Evolutionary conservation across 2,888 invertebrate genomes (phyloP).

Genomic region (Netelia inedita): DNA sequence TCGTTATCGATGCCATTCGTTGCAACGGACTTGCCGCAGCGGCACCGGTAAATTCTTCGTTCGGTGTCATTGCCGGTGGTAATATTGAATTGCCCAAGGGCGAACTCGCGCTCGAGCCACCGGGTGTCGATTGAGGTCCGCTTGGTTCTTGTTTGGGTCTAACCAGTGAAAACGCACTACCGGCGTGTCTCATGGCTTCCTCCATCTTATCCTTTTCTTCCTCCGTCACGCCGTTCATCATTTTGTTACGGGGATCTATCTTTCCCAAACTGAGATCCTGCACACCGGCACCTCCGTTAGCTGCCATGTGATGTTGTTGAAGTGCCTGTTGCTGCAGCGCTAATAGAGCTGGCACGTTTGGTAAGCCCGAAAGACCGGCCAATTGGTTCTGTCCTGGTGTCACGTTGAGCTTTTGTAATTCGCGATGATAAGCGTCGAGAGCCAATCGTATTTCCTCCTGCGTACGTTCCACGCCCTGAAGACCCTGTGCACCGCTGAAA

Average conservation of each 20-base stretch:
- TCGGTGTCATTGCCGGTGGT: constrained; percentile 93
- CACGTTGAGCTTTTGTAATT: constrained; percentile 94
- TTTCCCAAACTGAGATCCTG: constrained; percentile 96
- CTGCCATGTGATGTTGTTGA: constrained; percentile 85
- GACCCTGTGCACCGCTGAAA: constrained; percentile 89
- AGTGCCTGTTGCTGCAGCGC: constrained; percentile 92
- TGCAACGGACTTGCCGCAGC: constrained; percentile 97
- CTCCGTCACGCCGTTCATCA: constrained; percentile 89
- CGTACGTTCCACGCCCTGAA: constrained; percentile 86
- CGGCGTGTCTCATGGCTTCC: constrained; percentile 91
- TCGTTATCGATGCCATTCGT: constrained; percentile 99
- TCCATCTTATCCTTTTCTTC: constrained; percentile 90
- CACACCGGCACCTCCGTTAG: constrained; percentile 86
- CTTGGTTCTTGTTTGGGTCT: constrained; percentile 93
- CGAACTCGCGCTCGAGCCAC: constrained; percentile 92
- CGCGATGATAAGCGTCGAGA: constrained; percentile 96
- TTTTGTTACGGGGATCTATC: constrained; percentile 86
- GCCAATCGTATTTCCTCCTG: constrained; percentile 96
- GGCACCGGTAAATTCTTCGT: constrained; percentile 92
- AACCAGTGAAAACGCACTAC: constrained; percentile 95
- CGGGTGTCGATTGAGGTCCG: constrained; percentile 88
- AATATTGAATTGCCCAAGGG: constrained; percentile 94
- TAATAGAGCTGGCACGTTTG: constrained; percentile 89
- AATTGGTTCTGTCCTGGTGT: constrained; percentile 85
- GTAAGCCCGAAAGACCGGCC: constrained; percentile 87